A percentile compares a stretch with the other conserved stretches of the same genome.
These are phyloP conservation scores for Acronicta leporina DNA, from an alignment of 2,888 invertebrate genomes.

Conservation along the genomic window DNA sequence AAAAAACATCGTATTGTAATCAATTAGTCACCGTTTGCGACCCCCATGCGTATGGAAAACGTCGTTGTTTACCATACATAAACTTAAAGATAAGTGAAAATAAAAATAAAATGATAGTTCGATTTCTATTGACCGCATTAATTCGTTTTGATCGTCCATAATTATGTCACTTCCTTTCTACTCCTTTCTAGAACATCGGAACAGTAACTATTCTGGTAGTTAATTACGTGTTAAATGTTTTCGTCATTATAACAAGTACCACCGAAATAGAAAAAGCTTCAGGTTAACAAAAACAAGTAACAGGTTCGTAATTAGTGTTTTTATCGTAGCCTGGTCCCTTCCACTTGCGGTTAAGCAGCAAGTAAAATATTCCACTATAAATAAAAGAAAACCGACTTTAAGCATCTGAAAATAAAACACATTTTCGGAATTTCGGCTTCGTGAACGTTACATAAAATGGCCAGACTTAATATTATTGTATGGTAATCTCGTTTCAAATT, in stretches of 20 bases:
- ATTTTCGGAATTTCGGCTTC: conserved; percentile 27
- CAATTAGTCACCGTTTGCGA: background rate
- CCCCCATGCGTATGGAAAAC: background rate
- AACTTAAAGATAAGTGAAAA: background rate
- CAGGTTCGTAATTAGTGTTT: conserved; percentile 68
- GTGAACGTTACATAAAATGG: conserved; percentile 28
- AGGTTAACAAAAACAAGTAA: conserved; percentile 57
- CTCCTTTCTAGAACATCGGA: background rate
- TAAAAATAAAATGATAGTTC: no score
- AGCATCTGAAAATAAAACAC: conserved; percentile 51
- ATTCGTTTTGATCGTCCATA: background rate
- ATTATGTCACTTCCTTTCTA: background rate
- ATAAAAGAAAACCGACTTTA: conserved; percentile 56
- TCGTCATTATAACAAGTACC: conserved; percentile 47
- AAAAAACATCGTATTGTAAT: background rate
- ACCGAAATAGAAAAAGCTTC: conserved; percentile 44
- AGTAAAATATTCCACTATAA: conserved; percentile 60
- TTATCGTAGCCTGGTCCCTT: conserved; percentile 59
- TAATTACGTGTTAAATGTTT: conserved; percentile 33
- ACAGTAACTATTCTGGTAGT: background rate
- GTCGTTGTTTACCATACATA: background rate
- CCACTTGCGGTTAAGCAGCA: conserved; percentile 59
- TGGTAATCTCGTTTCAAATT: conserved; percentile 56
- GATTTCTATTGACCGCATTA: background rate
- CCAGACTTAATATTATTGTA: conserved; percentile 52